A percentile compares a stretch with the other conserved stretches of the same genome.
These are phyloP conservation scores for Lomographa bimaculata DNA, from an alignment of 2,888 invertebrate species.

Conservation along the genomic window DNA sequence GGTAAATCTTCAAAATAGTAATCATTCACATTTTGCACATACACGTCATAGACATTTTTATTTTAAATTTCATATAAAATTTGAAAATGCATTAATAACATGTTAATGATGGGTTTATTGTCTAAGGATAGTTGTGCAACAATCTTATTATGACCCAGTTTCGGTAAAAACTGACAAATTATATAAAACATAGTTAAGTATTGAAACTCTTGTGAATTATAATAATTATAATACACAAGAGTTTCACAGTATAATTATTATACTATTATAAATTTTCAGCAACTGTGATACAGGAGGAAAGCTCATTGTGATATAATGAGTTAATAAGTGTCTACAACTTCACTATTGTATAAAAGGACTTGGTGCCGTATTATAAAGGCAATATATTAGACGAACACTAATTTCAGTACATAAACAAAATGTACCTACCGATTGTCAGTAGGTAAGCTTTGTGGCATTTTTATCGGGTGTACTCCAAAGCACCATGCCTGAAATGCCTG, in stretches of 20 bases:
- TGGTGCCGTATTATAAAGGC: too few relatives aligned
- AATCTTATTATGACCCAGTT: conserved; percentile 8
- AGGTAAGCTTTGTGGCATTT: too few relatives aligned
- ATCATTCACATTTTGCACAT: conserved; percentile 7
- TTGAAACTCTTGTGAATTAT: too few relatives aligned
- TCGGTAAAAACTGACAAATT: too few relatives aligned
- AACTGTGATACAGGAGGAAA: conserved; percentile 1
- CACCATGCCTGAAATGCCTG: too few relatives aligned
- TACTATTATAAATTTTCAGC: conserved; percentile 1
- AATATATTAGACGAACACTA: too few relatives aligned
- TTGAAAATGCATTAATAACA: conserved; percentile 43
- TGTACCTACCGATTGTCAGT: too few relatives aligned
- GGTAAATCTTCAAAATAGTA: conserved; percentile 33
- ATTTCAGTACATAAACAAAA: too few relatives aligned
- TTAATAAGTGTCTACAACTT: neutral
- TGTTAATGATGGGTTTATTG: conserved; percentile 35
- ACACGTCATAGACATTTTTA: conserved; percentile 6
- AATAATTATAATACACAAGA: too few relatives aligned
- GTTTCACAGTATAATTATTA: neutral
- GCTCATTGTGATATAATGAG: conserved; percentile 2
- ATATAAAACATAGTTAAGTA: too few relatives aligned
- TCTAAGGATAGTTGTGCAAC: conserved; percentile 21
- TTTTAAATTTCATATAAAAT: conserved; percentile 42
- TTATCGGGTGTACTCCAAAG: too few relatives aligned
- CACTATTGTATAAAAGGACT: too few relatives aligned